Percentiles rank a stretch among this genome's conserved stretches.
Conservation (phyloP, 2,888 invertebrate genomes). For the Teleogryllus oceanicus region DNA sequence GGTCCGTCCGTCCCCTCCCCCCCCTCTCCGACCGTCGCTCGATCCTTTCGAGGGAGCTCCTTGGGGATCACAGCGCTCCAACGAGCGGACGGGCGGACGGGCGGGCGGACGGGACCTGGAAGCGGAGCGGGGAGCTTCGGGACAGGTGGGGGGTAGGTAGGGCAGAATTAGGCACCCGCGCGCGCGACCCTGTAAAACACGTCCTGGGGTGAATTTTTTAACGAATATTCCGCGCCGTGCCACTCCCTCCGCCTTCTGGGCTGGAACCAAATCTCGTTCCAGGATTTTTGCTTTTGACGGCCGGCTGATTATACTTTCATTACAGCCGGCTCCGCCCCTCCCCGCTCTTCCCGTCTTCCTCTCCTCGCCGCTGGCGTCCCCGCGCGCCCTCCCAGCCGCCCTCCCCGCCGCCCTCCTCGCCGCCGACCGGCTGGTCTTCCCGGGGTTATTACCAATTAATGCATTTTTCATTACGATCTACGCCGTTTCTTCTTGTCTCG, state of each 20-base stretch:
- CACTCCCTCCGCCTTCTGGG: background rate
- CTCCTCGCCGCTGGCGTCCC: too few species aligned
- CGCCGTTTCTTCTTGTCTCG: background rate
- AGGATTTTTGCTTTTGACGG: constrained; percentile 12
- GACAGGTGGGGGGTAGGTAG: background rate
- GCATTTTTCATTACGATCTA: constrained; percentile 6
- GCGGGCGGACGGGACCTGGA: background rate
- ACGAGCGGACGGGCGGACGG: background rate
- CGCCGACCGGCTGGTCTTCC: too few species aligned
- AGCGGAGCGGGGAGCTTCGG: background rate
- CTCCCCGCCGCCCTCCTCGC: too few species aligned
- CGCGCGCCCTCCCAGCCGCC: too few species aligned
- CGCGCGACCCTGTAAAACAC: background rate
- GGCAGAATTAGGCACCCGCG: background rate
- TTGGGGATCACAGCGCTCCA: background rate
- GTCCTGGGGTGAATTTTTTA: background rate
- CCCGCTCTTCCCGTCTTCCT: background rate
- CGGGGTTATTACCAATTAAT: background rate
- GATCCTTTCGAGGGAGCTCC: background rate
- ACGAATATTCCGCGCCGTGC: background rate
- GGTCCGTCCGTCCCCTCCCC: background rate
- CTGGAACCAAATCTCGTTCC: background rate
- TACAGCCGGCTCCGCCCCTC: background rate
- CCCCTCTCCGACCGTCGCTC: background rate
- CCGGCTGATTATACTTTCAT: background rate